A percentile compares a stretch with the other conserved stretches of the same genome.
Conservation (phyloP, 1,140 invertebrate species). For the Laupala kohalensis region DNA sequence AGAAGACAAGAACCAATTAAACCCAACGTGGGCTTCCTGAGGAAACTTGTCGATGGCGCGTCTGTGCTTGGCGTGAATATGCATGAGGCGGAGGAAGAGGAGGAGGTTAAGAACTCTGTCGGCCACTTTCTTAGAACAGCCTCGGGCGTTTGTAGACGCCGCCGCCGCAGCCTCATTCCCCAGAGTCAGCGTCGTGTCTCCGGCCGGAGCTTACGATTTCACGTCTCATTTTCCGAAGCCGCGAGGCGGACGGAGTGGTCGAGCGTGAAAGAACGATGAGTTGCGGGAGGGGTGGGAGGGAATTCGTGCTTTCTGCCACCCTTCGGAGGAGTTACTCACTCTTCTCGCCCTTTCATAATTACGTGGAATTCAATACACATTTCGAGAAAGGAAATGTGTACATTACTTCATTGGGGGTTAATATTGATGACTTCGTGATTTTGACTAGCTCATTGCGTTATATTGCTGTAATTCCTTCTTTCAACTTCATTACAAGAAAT, state of each 20-base stretch:
- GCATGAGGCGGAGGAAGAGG: not conserved
- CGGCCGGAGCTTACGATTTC: not conserved
- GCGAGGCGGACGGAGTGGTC: not conserved
- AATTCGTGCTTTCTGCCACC: not conserved
- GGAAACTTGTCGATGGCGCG: not conserved
- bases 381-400: too few species aligned
- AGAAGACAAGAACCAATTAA: not conserved
- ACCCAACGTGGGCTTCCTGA: not conserved
- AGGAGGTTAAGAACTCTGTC: not conserved
- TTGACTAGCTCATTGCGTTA: too few species aligned
- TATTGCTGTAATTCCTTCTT: too few species aligned
- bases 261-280: too few species aligned
- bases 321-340: too few species aligned
- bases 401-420: too few species aligned
- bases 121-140: not conserved
- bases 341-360: too few species aligned
- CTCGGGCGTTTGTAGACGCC: not conserved
- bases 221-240: not conserved
- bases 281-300: not conserved
- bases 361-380: too few species aligned
- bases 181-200: not conserved
- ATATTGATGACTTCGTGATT: too few species aligned
- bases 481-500: too few species aligned
- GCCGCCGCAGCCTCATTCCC: too few species aligned
- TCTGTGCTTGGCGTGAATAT: not conserved